Conservation (phyloP, 2,888 invertebrate species). For the Boloria selene region DNA sequence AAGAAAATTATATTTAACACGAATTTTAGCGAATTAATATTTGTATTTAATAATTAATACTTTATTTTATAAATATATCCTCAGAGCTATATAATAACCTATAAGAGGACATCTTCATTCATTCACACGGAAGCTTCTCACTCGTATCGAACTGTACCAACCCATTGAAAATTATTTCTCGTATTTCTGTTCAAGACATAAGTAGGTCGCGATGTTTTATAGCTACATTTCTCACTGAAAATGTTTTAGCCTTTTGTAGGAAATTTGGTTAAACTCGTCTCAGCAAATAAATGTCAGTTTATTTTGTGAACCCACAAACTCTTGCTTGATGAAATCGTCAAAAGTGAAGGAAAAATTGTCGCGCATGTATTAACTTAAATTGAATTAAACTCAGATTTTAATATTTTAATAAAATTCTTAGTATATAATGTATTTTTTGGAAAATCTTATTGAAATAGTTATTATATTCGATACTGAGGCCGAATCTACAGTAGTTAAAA, state of each 20-base stretch:
- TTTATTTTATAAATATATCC: constrained; percentile 38
- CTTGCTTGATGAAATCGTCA: constrained; percentile 13
- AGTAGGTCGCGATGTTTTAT: constrained; percentile 70
- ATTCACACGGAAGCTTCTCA: constrained; percentile 58
- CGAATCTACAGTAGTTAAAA: too few species aligned
- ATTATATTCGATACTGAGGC: too few species aligned
- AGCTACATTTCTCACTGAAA: constrained; percentile 49
- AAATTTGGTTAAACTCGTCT: constrained; percentile 28
- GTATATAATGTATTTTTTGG: too few species aligned
- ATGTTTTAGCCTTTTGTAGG: constrained; percentile 45
- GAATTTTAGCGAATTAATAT: too few species aligned
- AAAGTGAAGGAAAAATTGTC: not conserved
- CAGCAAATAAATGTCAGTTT: constrained; percentile 9
- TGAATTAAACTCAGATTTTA: not conserved
- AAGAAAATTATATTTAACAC: too few species aligned
- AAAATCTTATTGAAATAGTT: too few species aligned
- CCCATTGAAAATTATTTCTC: constrained; percentile 69
- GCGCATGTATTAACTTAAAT: not conserved
- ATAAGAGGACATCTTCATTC: constrained; percentile 62
- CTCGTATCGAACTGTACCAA: constrained; percentile 47
- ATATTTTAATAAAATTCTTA: too few species aligned
- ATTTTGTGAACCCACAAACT: constrained; percentile 16
- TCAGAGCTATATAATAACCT: constrained; percentile 50
- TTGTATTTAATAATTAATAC: not conserved
- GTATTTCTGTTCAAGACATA: constrained; percentile 64